Percentiles rank a stretch among this genome's conserved stretches.
These are phyloP conservation scores for Monopterus albus DNA, from an alignment of 2,113 vertebrate species.

Conservation along the genomic window DNA sequence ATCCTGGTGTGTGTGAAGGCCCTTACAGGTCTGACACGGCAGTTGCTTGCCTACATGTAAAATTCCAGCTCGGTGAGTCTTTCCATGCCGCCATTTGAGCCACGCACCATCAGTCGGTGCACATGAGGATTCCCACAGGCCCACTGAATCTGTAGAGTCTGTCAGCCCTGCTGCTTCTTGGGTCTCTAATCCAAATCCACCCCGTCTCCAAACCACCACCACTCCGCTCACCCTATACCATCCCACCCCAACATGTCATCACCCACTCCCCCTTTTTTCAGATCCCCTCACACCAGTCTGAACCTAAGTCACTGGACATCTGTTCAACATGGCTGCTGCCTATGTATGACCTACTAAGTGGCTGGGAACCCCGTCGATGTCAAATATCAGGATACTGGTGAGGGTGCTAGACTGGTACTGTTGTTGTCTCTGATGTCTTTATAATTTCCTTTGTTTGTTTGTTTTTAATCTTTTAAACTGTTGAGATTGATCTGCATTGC, in stretches of 20 bases:
- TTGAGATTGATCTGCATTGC: neutral
- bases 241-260: slow-evolving; percentile 56
- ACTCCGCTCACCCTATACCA: slow-evolving; percentile 8
- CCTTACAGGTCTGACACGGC: slow-evolving; percentile 42
- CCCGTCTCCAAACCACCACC: slow-evolving; percentile 28
- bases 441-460: neutral
- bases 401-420: slow-evolving; percentile 15
- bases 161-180: slow-evolving; percentile 54
- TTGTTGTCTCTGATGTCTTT: neutral
- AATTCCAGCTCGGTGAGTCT: slow-evolving; percentile 71
- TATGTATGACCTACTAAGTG: slow-evolving; percentile 57
- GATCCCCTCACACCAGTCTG: slow-evolving; percentile 66
- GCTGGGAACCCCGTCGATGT: slow-evolving; percentile 40
- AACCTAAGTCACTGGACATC: slow-evolving; percentile 78
- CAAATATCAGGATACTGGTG: slow-evolving; percentile 8
- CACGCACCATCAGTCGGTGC: slow-evolving; percentile 36
- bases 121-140: slow-evolving; percentile 59
- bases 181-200: slow-evolving; percentile 48
- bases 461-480: neutral
- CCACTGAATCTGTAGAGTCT: slow-evolving; percentile 67
- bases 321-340: slow-evolving; percentile 76
- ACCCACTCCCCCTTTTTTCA: slow-evolving; percentile 44
- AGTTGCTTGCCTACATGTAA: slow-evolving; percentile 60
- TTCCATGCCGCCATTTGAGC: slow-evolving; percentile 58
- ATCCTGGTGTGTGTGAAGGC: slow-evolving; percentile 37